Evolutionary conservation across 2,797 vertebrate genomes (phyloP).

Genomic region (Botia almorhae): DNA sequence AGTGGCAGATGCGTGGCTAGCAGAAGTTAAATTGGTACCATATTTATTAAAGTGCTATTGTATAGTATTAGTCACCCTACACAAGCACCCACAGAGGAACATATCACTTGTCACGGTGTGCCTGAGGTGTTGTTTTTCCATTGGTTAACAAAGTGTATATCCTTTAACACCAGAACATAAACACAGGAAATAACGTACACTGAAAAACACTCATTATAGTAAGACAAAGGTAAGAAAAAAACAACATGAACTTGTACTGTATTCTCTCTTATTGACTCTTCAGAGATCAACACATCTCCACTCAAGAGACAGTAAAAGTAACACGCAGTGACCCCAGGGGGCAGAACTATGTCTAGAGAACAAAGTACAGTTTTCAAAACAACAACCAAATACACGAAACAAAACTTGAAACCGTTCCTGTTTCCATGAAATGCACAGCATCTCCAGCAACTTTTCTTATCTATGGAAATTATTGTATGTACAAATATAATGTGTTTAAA

Average conservation of each 20-base stretch:
- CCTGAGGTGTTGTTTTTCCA: background rate
- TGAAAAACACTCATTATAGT: background rate
- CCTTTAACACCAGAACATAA: background rate
- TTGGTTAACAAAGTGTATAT: background rate
- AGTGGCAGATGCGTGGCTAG: background rate
- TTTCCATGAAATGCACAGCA: too few species aligned
- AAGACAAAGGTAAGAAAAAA: conserved; percentile 11
- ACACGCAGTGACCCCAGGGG: background rate
- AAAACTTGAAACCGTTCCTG: background rate
- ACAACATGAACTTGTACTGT: background rate
- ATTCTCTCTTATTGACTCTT: background rate
- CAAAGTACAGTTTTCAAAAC: background rate
- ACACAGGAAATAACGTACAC: background rate
- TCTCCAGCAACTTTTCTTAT: too few species aligned
- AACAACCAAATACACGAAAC: background rate
- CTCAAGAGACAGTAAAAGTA: background rate
- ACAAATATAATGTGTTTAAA: too few species aligned
- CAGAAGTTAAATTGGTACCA: background rate
- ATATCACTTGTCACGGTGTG: background rate
- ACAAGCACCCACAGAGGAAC: background rate
- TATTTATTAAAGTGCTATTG: conserved; percentile 6
- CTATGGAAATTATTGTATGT: too few species aligned
- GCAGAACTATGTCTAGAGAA: background rate
- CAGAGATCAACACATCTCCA: background rate
- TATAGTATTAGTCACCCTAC: background rate